Evolutionary conservation across 2,888 invertebrate species (phyloP).

Genomic region (Tipula helvola): DNA sequence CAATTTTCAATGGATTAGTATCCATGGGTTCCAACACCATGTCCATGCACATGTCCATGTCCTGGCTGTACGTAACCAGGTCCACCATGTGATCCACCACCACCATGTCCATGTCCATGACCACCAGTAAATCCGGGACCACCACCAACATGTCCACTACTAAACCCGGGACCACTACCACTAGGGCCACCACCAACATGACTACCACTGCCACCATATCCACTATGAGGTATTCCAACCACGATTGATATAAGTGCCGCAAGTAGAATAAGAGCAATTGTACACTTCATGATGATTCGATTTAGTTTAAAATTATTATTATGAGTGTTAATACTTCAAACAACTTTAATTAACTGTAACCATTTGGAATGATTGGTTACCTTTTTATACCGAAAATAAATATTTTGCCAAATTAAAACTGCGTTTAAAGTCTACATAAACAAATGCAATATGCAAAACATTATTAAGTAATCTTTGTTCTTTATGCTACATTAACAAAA

Average conservation of each 20-base stretch:
- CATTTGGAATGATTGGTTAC: background rate
- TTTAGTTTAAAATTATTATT: background rate
- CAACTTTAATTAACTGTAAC: background rate
- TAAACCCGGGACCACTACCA: too few species aligned
- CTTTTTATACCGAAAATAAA: background rate
- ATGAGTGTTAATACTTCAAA: background rate
- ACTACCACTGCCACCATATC: background rate
- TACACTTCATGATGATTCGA: background rate
- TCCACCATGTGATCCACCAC: too few species aligned
- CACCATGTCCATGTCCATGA: too few species aligned
- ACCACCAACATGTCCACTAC: too few species aligned
- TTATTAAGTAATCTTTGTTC: background rate
- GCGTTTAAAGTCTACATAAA: background rate
- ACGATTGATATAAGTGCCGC: background rate
- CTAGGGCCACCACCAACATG: too few species aligned
- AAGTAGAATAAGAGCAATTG: background rate
- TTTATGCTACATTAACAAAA: background rate
- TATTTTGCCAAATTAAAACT: background rate
- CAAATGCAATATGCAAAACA: background rate
- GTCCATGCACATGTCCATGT: too few species aligned
- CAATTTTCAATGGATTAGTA: too few species aligned
- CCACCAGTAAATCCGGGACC: too few species aligned
- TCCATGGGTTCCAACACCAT: too few species aligned
- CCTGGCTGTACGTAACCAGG: too few species aligned
- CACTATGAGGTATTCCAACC: background rate